phyloP scores from a whole-genome alignment of 2,113 vertebrate species.

The Takifugu bimaculatus region DNA sequence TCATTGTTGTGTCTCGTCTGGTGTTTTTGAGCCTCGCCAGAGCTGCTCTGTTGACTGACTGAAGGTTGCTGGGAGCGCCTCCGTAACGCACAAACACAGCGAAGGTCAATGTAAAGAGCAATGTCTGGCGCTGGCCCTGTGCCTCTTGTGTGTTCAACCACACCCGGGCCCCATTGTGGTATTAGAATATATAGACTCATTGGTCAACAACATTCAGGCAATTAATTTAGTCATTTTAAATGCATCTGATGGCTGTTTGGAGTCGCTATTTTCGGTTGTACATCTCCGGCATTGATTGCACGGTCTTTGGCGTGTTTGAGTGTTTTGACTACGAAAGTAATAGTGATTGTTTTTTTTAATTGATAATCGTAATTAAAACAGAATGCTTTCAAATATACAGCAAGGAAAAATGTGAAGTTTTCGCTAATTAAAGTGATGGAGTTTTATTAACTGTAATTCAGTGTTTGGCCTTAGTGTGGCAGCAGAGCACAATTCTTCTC shows the following conservation, averaged over 20 bases:
- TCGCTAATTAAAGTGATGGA: not conserved
- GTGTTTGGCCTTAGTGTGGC: conserved; percentile 60
- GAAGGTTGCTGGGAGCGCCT: conserved; percentile 36
- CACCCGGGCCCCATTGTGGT: too few species aligned
- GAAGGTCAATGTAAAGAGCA: conserved; percentile 71
- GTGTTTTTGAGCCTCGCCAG: conserved; percentile 25
- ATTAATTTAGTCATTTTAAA: too few species aligned
- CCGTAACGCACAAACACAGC: conserved; percentile 45
- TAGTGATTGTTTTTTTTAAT: not conserved
- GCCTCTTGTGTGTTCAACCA: not conserved
- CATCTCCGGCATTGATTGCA: not conserved
- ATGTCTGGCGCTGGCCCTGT: conserved; percentile 2
- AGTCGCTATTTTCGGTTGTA: too few species aligned
- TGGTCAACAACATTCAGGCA: too few species aligned
- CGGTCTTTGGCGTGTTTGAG: not conserved
- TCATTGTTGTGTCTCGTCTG: conserved; percentile 22
- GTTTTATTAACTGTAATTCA: conserved; percentile 25
- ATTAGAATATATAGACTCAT: too few species aligned
- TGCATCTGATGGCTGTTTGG: too few species aligned
- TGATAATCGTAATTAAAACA: not conserved
- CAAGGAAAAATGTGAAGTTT: not conserved
- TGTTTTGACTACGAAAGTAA: too few species aligned
- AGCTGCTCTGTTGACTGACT: conserved; percentile 7
- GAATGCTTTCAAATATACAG: not conserved
- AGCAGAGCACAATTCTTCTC: conserved; percentile 50